Evolutionary conservation across 2,797 vertebrate species (phyloP), one percentile per base, ranked within the genome.

Genomic region (Anabacerthia variegaticeps): DNA sequence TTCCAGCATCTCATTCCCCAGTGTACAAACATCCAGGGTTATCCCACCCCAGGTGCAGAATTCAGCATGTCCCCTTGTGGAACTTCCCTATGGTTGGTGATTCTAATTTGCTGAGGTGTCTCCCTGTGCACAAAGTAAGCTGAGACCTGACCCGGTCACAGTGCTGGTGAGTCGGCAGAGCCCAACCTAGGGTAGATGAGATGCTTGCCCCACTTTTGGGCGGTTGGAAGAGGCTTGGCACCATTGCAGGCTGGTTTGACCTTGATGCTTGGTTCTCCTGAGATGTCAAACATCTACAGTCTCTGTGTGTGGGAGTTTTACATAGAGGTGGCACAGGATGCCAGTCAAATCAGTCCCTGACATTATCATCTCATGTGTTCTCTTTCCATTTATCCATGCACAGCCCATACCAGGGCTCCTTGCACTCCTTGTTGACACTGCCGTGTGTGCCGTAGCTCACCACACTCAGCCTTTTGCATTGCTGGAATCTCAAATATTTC

Each of bases 131-230:
- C 19, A 62, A 43, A 20, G 14, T 2, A 12, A 46, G 26, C 56
- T 16, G 34, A 37, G 19, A 22, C 49, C 46, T 41, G 51, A 15
- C 32, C 28, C 1, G 3, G 3, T 20, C 46, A 22, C 0, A 1
- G 54, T 18, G 2, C 48, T 11, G 2, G 1, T 14, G 30, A 34
- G 26, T 0, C 6, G 21, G 52, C 62, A 59, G 39, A 69, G 37
- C 67, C 37, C 49, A 23, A 14, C 21, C 43, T 28, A 8, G 14
- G 9, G 1, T 13, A 12, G 0, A 0, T 43, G 43, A 19, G 19
- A 4, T 1, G 4, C 7, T 49, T 56, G 30, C 43, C 43, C 55
- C 43, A 19, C 14, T 32, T 58, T 16, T 27, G 28, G 30, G 16
- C 41, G 54, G 34, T 23, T n/a, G 46, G 28, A 36, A 66, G 41